A percentile compares a stretch with the other conserved stretches of the same genome.
Conservation (phyloP, 2,797 vertebrate species). For the Tauraco hartlaubi region DNA sequence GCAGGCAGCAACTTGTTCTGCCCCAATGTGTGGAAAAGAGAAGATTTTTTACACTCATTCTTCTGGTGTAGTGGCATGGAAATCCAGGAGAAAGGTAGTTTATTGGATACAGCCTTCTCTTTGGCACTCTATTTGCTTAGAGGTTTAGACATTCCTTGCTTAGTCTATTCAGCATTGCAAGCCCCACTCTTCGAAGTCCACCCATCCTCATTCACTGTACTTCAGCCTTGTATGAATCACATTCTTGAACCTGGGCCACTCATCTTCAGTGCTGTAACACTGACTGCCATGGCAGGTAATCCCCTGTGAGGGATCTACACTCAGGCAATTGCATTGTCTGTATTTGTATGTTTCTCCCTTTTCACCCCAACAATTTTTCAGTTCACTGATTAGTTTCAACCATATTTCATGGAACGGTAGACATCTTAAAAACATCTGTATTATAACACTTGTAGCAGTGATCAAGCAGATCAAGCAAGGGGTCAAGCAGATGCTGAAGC, state of each 20-base stretch:
- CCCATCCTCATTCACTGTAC: not conserved
- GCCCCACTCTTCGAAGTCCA: not conserved
- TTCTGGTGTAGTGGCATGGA: not conserved
- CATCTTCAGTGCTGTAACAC: not conserved
- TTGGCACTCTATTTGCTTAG: not conserved
- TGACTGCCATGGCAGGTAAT: not conserved
- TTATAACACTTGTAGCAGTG: not conserved
- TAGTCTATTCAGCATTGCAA: not conserved
- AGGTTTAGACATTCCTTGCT: not conserved
- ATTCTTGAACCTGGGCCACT: not conserved
- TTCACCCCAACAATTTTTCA: not conserved
- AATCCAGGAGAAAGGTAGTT: not conserved
- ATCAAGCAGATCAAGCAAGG: not conserved
- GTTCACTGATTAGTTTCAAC: not conserved
- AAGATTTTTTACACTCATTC: not conserved
- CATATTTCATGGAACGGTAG: not conserved
- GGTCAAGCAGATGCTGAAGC: no score
- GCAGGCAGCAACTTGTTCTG: not conserved
- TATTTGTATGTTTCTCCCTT: not conserved
- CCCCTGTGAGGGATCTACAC: accelerated
- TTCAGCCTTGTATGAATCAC: not conserved
- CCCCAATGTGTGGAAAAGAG: not conserved
- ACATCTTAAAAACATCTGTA: not conserved
- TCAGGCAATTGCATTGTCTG: not conserved
- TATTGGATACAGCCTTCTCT: not conserved